phyloP scores from a whole-genome alignment of 2,888 invertebrate species.

The Drosophila formosana region DNA sequence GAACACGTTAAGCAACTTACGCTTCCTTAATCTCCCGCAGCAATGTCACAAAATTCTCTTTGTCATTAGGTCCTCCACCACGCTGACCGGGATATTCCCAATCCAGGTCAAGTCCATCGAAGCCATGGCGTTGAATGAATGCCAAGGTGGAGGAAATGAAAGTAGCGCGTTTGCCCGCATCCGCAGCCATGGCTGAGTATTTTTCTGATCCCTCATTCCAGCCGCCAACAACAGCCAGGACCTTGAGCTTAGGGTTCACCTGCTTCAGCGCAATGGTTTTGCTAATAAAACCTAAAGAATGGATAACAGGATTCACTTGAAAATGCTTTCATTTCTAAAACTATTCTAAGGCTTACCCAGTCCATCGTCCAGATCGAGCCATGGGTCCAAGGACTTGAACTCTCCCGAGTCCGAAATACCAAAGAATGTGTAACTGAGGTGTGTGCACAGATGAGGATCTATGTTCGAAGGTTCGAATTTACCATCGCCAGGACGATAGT shows the following conservation, averaged over 20 bases:
- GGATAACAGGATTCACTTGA: not conserved
- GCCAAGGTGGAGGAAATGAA: conserved; percentile 91
- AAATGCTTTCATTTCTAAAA: no score
- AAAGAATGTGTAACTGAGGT: conserved; percentile 77
- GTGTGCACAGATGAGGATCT: conserved; percentile 74
- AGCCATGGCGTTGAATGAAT: conserved; percentile 91
- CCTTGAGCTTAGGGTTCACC: conserved; percentile 86
- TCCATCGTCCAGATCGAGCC: conserved; percentile 70
- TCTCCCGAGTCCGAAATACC: conserved; percentile 65
- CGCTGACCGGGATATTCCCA: conserved; percentile 94
- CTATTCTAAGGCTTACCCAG: conserved; percentile 48
- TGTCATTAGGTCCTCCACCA: conserved; percentile 87
- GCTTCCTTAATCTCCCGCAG: conserved; percentile 67
- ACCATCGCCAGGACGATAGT: conserved; percentile 72
- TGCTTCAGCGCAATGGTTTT: conserved; percentile 67
- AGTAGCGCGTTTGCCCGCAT: conserved; percentile 88
- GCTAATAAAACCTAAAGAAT: conserved; percentile 55
- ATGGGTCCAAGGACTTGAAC: conserved; percentile 65
- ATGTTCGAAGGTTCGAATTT: conserved; percentile 65
- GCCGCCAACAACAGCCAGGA: conserved; percentile 94
- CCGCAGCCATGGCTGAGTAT: conserved; percentile 93
- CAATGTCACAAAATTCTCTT: conserved; percentile 88
- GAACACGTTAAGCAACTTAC: conserved; percentile 43
- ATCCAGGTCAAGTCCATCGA: conserved; percentile 96
- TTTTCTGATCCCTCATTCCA: conserved; percentile 97